phyloP scores from a whole-genome alignment of 2,888 invertebrate genomes.

The Meiosimyza platycephala region DNA sequence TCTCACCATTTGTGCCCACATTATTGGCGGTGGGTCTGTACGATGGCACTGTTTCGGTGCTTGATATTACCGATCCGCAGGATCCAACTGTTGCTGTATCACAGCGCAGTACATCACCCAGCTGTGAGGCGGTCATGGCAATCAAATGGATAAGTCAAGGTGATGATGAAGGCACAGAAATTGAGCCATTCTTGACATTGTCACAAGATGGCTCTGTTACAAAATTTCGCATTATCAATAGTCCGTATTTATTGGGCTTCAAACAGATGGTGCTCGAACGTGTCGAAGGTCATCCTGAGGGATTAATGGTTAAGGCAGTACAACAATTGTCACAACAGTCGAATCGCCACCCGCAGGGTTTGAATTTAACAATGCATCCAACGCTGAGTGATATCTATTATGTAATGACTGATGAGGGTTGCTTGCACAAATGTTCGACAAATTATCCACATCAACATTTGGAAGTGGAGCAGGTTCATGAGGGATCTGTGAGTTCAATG shows the following conservation, averaged over 20 bases:
- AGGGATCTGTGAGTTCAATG: constrained; percentile 80
- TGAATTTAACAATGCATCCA: constrained; percentile 76
- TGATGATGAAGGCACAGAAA: constrained; percentile 59
- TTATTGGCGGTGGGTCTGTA: constrained; percentile 80
- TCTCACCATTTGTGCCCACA: constrained; percentile 77
- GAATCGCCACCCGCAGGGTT: constrained; percentile 73
- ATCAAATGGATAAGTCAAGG: constrained; percentile 72
- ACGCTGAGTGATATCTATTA: constrained; percentile 74
- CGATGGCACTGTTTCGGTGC: constrained; percentile 77
- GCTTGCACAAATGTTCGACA: constrained; percentile 83
- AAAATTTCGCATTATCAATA: constrained; percentile 70
- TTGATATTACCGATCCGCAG: constrained; percentile 74
- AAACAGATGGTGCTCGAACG: constrained; percentile 76
- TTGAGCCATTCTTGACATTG: constrained; percentile 72
- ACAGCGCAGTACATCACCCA: constrained; percentile 71
- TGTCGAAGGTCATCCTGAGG: constrained; percentile 76
- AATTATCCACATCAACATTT: constrained; percentile 83
- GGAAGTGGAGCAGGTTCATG: constrained; percentile 79
- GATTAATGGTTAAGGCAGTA: constrained; percentile 57
- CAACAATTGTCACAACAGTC: constrained; percentile 63
- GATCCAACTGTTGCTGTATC: constrained; percentile 70
- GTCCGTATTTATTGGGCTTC: constrained; percentile 72
- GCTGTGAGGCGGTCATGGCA: constrained; percentile 76
- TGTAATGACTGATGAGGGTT: constrained; percentile 88
- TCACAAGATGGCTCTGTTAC: constrained; percentile 75